A percentile compares a stretch with the other conserved stretches of the same genome.
These are phyloP conservation scores for Oreochromis grahami DNA, from an alignment of 2,797 vertebrate genomes.

Conservation along the genomic window DNA sequence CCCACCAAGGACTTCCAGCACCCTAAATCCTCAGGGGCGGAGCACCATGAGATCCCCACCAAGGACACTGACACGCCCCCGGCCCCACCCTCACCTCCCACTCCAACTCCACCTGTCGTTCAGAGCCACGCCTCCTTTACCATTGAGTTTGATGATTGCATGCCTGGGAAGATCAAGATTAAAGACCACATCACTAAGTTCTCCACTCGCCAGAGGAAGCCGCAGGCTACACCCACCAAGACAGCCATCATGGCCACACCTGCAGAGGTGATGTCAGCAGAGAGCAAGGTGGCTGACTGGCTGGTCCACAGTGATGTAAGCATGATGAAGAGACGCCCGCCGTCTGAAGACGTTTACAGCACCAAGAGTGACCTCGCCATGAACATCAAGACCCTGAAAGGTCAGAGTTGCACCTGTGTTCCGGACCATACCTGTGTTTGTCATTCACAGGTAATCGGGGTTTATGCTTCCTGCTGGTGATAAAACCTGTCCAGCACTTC, in stretches of 20 bases:
- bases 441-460: not conserved
- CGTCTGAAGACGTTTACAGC: slow-evolving; percentile 87
- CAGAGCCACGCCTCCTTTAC: slow-evolving; percentile 98
- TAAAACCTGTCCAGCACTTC: not conserved
- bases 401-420: slow-evolving; percentile 50
- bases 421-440: not conserved
- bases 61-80: slow-evolving; percentile 76
- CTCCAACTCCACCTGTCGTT: slow-evolving; percentile 76
- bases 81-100: slow-evolving; percentile 24
- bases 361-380: slow-evolving; percentile 93
- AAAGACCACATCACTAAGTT: slow-evolving; percentile 97
- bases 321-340: slow-evolving; percentile 80
- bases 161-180: slow-evolving; percentile 94
- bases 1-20: slow-evolving; percentile 91
- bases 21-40: slow-evolving; percentile 67
- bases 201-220: slow-evolving; percentile 83
- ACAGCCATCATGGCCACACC: slow-evolving; percentile 55
- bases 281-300: slow-evolving; percentile 96
- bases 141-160: slow-evolving; percentile 94
- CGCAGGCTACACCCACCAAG: slow-evolving; percentile 47
- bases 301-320: slow-evolving; percentile 91
- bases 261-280: slow-evolving; percentile 82
- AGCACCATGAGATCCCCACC: slow-evolving; percentile 86
- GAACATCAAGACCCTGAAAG: slow-evolving; percentile 86
- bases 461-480: not conserved